Conservation (phyloP, 2,113 vertebrate genomes). For the Hydropotes inermis region DNA sequence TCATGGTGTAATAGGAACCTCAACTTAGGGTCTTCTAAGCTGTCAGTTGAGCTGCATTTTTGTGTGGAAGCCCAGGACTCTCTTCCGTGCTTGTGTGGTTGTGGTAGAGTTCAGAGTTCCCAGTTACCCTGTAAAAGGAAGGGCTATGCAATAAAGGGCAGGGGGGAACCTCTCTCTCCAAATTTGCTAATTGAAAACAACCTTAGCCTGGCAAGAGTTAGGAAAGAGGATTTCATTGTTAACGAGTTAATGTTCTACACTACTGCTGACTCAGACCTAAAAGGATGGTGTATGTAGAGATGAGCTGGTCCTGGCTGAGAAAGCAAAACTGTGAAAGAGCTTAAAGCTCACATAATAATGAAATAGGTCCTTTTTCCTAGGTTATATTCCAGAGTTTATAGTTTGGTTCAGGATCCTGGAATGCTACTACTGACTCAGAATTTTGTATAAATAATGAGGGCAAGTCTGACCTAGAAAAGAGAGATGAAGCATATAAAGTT, state of each 20-base stretch:
- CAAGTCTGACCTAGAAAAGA: conserved; percentile 37
- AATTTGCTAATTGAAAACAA: conserved; percentile 50
- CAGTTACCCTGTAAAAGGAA: neutral
- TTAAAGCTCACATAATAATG: conserved; percentile 23
- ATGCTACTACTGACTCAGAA: conserved; percentile 30
- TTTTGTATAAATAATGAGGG: conserved; percentile 48
- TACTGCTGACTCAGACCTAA: conserved; percentile 13
- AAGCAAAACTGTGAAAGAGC: neutral
- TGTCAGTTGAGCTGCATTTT: neutral
- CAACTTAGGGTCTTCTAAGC: neutral
- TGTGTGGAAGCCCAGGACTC: neutral
- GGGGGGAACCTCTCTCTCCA: neutral
- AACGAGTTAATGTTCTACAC: conserved; percentile 48
- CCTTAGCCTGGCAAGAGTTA: neutral
- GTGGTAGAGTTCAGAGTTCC: neutral
- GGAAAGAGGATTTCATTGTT: conserved; percentile 28
- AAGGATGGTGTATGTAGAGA: neutral
- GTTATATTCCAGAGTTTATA: neutral
- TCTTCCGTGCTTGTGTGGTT: neutral
- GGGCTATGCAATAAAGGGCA: neutral
- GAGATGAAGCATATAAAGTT: neutral
- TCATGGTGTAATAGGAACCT: neutral
- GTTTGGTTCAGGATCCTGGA: conserved; percentile 32
- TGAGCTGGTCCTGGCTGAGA: neutral
- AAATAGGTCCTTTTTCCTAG: conserved; percentile 3